These are phyloP conservation scores for Semicossyphus pulcher DNA, from an alignment of 2,113 vertebrate genomes.

Conservation along the genomic window DNA sequence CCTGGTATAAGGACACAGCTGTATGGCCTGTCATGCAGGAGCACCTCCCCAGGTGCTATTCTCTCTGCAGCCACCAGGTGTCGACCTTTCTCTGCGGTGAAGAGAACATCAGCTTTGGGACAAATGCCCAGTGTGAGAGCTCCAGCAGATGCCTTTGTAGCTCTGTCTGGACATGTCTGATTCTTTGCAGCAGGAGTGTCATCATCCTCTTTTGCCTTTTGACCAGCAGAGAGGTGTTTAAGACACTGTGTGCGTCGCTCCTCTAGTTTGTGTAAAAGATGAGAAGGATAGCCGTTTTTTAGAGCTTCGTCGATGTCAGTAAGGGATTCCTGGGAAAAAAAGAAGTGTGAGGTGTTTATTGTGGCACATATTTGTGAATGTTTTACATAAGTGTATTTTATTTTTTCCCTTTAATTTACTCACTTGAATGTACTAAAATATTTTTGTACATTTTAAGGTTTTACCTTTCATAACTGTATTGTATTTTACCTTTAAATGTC, in stretches of 20 bases:
- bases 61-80: constrained; percentile 85
- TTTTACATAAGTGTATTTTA: too few species aligned
- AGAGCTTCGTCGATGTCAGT: constrained; percentile 88
- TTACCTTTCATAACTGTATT: too few species aligned
- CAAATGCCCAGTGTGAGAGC: constrained; percentile 64
- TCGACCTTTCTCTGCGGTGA: constrained; percentile 86
- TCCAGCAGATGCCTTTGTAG: neutral
- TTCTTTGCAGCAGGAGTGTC: constrained; percentile 20
- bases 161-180: constrained; percentile 19
- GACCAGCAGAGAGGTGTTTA: constrained; percentile 64
- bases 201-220: constrained; percentile 18
- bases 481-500: too few species aligned
- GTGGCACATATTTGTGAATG: too few species aligned
- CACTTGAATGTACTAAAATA: too few species aligned
- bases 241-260: constrained; percentile 86
- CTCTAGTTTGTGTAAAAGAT: constrained; percentile 87
- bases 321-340: constrained; percentile 85
- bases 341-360: neutral
- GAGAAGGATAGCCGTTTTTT: constrained; percentile 86
- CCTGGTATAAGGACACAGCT: constrained; percentile 89
- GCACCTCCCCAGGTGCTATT: constrained; percentile 86
- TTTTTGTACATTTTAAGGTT: too few species aligned
- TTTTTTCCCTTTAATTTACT: too few species aligned
- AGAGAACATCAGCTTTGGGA: constrained; percentile 78
- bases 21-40: constrained; percentile 90